Evolutionary conservation across 2,113 vertebrate genomes (phyloP), one percentile per base, ranked within the genome.

Genomic region (Anoplopoma fimbria): DNA sequence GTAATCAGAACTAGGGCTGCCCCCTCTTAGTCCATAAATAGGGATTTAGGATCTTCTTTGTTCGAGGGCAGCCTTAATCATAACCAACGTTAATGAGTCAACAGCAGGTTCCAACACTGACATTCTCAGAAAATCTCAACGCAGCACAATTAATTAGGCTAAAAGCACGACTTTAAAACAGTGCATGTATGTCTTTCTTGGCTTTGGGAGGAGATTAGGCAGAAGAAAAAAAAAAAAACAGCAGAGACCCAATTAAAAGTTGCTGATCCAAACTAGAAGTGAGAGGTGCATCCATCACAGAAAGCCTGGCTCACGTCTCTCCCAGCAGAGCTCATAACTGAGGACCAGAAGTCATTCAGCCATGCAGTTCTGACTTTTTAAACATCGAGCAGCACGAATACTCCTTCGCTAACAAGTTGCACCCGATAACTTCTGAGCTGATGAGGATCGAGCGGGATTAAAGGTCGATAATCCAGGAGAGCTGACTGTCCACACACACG

Each of bases 231-330:
- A 86, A 76, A 68, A 79, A 31, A 82, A 87, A n/a, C n/a, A 77
- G 63, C 67, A 61, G 38, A 88, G 83, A 53, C 55, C 88, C 86
- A 92, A 92, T 92, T 93, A 92, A 91, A 89, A 93, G 70, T 65
- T 82, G 75, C 87, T 91, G 88, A 93, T 92, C 78, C 83, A 86
- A 91, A 92, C 68, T 47, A 71, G 81, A 93, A 63, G 13, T 88
- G 89, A 92, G 75, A 83, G 89, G 87, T 92, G 85, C 88, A 81
- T 83, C 85, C 86, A 89, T 90, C 86, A 79, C 38, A 0, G 13
- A 69, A 67, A 83, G 78, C 29, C 81, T 9, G 62, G 69, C 57
- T 83, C 77, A 58, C 2, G 10, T 75, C 80, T 63, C 76, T 47
- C 71, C 23, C 2, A 63, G 61, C 34, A 53, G 15, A 31, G 34